A percentile compares a stretch with the other conserved stretches of the same genome.
Conservation (phyloP, 2,113 vertebrate species). For the Nicator chloris region DNA sequence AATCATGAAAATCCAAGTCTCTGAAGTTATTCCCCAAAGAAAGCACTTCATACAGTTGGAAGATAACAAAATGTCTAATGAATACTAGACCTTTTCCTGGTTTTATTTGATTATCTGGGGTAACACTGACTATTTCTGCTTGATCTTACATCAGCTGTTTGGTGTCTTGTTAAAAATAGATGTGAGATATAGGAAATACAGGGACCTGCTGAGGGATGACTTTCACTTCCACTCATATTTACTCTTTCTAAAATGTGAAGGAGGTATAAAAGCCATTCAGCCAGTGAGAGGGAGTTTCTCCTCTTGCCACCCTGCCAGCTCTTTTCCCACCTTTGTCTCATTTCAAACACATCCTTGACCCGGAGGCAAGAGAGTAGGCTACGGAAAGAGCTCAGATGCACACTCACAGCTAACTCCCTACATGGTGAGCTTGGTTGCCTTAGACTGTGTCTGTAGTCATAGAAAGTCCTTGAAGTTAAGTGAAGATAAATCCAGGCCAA, state of each 20-base stretch:
- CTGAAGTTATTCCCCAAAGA: conserved; percentile 34
- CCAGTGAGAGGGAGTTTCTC: not conserved
- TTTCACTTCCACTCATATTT: not conserved
- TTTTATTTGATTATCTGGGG: not conserved
- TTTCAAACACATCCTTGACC: not conserved
- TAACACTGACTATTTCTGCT: not conserved
- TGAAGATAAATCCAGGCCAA: not conserved
- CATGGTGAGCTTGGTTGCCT: not conserved
- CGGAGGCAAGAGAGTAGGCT: not conserved
- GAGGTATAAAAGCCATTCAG: not conserved
- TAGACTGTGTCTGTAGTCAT: not conserved
- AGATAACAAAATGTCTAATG: not conserved
- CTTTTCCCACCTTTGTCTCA: not conserved
- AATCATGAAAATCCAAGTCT: conserved; percentile 48
- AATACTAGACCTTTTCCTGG: not conserved
- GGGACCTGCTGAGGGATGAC: not conserved
- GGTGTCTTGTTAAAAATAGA: not conserved
- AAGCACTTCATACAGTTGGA: not conserved
- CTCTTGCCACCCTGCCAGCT: not conserved
- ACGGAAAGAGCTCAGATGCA: not conserved
- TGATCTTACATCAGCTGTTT: not conserved
- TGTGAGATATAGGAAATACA: not conserved
- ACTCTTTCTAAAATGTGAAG: not conserved
- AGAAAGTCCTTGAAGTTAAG: not conserved
- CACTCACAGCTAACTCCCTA: not conserved